Evolutionary conservation across 1,140 invertebrate species (phyloP).

Genomic region (Spodoptera litura): DNA sequence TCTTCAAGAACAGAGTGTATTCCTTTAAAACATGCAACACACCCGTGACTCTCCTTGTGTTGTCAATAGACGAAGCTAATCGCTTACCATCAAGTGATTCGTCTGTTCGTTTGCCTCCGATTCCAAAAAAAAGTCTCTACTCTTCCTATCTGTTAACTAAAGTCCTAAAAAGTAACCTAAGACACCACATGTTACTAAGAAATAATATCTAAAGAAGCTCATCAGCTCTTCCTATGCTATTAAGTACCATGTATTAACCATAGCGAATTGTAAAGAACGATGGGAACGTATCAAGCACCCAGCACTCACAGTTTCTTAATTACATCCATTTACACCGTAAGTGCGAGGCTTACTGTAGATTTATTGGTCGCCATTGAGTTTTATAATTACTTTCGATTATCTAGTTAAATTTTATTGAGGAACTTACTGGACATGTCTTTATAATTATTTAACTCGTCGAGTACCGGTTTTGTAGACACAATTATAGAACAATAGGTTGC

Average conservation of each 20-base stretch:
- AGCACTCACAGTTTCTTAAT: constrained; percentile 23
- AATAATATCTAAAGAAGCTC: constrained; percentile 20
- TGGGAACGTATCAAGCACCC: neutral
- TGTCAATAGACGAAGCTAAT: neutral
- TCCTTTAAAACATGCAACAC: neutral
- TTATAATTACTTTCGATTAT: constrained; percentile 9
- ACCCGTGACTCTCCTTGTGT: neutral
- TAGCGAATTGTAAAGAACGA: constrained; percentile 19
- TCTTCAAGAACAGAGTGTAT: too few relatives aligned
- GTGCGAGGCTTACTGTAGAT: constrained; percentile 1
- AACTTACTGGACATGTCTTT: too few relatives aligned
- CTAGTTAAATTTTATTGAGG: too few relatives aligned
- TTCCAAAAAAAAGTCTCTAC: too few relatives aligned
- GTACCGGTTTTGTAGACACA: too few relatives aligned
- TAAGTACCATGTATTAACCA: neutral
- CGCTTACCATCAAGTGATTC: too few relatives aligned
- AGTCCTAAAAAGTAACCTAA: too few relatives aligned
- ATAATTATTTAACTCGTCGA: too few relatives aligned
- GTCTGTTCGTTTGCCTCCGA: too few relatives aligned
- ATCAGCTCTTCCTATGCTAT: constrained; percentile 15
- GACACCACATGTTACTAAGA: neutral
- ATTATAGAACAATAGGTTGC: too few relatives aligned
- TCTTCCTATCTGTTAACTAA: too few relatives aligned
- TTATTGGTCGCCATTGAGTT: constrained; percentile 1
- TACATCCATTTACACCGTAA: constrained; percentile 7